Conservation (phyloP, 2,797 vertebrate genomes). For the Myripristis murdjan region DNA sequence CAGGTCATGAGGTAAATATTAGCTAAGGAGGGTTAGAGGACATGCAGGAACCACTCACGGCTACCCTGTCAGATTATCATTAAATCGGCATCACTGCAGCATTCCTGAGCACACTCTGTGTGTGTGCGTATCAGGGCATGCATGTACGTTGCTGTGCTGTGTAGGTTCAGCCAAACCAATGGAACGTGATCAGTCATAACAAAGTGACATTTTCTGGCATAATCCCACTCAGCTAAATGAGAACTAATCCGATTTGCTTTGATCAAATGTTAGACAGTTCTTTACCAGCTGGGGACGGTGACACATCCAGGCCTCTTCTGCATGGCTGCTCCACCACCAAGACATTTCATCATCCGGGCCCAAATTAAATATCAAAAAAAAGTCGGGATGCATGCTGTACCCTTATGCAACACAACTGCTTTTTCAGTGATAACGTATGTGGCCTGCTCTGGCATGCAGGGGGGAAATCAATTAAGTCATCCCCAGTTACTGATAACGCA, state of each 20-base stretch:
- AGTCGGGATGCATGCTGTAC: conserved; percentile 18
- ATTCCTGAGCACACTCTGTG: conserved; percentile 56
- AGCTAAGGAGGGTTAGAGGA: conserved; percentile 74
- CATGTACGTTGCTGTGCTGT: conserved; percentile 25
- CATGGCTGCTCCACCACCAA: conserved; percentile 29
- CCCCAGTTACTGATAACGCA: conserved; percentile 78
- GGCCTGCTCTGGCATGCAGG: conserved; percentile 69
- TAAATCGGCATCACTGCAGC: conserved; percentile 73
- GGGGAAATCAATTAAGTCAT: conserved; percentile 83
- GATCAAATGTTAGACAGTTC: conserved; percentile 78
- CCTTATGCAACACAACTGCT: conserved; percentile 54
- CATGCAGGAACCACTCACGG: conserved; percentile 54
- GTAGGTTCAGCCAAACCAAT: conserved; percentile 52
- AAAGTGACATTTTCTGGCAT: conserved; percentile 81
- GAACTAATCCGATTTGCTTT: conserved; percentile 81
- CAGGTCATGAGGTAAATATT: conserved; percentile 81
- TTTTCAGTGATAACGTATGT: conserved; percentile 68
- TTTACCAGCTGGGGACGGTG: conserved; percentile 46
- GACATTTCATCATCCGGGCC: conserved; percentile 39
- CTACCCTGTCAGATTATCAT: conserved; percentile 79
- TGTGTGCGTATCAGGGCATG: conserved; percentile 22
- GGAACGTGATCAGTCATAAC: conserved; percentile 83
- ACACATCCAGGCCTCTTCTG: conserved; percentile 57
- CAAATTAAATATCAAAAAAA: conserved; percentile 71
- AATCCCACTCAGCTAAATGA: conserved; percentile 85